Evolutionary conservation across 1,140 invertebrate species (phyloP).

Genomic region (Drosophila carrolli): DNA sequence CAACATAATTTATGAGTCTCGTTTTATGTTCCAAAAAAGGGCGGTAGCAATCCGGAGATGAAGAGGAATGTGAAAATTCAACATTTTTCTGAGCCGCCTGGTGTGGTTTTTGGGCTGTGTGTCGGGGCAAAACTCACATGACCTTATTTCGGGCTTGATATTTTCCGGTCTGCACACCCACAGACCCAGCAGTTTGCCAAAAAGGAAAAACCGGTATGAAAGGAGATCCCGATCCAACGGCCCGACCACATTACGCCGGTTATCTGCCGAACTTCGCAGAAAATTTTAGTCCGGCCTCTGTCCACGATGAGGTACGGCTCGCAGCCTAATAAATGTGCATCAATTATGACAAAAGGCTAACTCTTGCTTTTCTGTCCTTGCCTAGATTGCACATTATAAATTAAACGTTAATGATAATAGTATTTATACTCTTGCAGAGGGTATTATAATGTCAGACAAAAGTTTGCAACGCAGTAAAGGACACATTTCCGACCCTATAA

Average conservation of each 20-base stretch:
- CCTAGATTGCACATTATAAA: conserved; percentile 55
- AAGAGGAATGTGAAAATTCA: conserved; percentile 12
- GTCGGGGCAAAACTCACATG: conserved; percentile 56
- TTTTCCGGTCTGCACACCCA: conserved; percentile 14
- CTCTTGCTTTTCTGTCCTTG: conserved; percentile 26
- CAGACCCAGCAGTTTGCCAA: conserved; percentile 37
- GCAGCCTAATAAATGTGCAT: conserved; percentile 57
- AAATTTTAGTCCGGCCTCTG: neutral
- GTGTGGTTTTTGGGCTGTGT: conserved; percentile 15
- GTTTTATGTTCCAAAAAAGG: conserved; percentile 41
- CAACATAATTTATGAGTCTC: conserved; percentile 70
- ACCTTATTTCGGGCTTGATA: conserved; percentile 67
- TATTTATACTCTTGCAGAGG: conserved; percentile 2
- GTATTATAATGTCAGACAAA: no score
- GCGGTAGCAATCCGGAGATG: conserved; percentile 5
- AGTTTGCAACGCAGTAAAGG: no score
- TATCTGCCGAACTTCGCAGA: conserved; percentile 26
- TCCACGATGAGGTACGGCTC: neutral
- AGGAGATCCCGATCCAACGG: conserved; percentile 29
- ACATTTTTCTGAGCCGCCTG: conserved; percentile 39
- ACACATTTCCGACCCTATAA: no score
- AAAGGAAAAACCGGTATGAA: conserved; percentile 38
- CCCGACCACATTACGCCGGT: conserved; percentile 22
- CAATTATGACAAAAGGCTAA: conserved; percentile 58
- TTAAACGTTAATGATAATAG: conserved; percentile 44